Evolutionary conservation across 1,140 invertebrate genomes (phyloP).

Genomic region (Drosophila bocqueti): DNA sequence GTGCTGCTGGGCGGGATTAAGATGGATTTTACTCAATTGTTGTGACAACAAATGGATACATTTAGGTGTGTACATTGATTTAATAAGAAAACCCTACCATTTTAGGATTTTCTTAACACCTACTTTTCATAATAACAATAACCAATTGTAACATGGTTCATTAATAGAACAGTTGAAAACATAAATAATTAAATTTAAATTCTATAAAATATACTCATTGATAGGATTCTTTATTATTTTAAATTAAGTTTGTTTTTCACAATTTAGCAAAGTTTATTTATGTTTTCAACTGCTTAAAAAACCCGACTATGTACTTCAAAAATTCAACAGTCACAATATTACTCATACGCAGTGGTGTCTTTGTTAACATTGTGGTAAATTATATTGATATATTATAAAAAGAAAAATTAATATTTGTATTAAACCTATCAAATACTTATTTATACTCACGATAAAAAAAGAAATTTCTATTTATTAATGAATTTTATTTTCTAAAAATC

Average conservation of each 20-base stretch:
- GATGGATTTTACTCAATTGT: background rate
- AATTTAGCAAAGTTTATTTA: background rate
- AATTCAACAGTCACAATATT: background rate
- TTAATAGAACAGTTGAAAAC: no score
- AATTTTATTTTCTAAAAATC: background rate
- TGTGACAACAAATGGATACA: conserved; percentile 4
- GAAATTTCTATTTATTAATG: no score
- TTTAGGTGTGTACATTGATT: background rate
- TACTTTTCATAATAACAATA: background rate
- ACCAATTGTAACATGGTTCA: no score
- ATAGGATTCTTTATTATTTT: no score
- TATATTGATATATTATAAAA: background rate
- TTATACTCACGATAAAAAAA: background rate
- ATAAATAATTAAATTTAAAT: no score
- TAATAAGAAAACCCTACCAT: background rate
- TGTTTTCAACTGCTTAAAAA: background rate
- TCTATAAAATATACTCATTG: no score
- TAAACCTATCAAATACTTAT: background rate
- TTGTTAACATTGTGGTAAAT: background rate
- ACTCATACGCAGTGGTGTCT: background rate
- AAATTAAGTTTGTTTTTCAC: background rate
- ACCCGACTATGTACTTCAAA: background rate
- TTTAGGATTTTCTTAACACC: background rate
- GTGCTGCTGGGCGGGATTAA: conserved; percentile 10
- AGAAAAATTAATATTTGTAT: background rate